These are phyloP conservation scores for Rhopalosiphum nymphaeae DNA, from an alignment of 2,888 invertebrate species.

Conservation along the genomic window DNA sequence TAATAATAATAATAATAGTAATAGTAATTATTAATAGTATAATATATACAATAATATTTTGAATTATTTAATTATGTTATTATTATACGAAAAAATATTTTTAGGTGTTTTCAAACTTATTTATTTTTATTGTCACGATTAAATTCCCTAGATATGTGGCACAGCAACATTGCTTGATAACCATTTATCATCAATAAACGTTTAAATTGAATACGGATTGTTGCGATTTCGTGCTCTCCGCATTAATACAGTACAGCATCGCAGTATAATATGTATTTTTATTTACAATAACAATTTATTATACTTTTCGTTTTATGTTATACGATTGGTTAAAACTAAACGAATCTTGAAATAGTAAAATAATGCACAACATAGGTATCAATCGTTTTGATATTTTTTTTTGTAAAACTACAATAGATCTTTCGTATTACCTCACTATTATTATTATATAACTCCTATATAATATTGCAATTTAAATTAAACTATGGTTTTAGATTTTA, in stretches of 20 bases:
- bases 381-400: background rate
- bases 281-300: background rate
- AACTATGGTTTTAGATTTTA: background rate
- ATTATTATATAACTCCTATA: background rate
- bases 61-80: background rate
- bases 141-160: background rate
- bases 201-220: conserved; percentile 3
- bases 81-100: background rate
- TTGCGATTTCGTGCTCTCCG: too few relatives aligned
- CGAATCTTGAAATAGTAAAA: background rate
- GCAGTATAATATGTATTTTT: background rate
- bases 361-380: background rate
- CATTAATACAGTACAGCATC: background rate
- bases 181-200: background rate
- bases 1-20: background rate
- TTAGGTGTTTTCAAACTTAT: background rate
- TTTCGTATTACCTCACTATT: background rate
- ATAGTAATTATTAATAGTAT: background rate
- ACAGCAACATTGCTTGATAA: background rate
- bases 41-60: background rate
- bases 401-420: too few relatives aligned
- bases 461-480: background rate
- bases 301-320: background rate
- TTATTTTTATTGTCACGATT: background rate
- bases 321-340: background rate